Base-by-base conservation (phyloP, 1,140 invertebrate species). In the Drosophila dunni region DNA sequence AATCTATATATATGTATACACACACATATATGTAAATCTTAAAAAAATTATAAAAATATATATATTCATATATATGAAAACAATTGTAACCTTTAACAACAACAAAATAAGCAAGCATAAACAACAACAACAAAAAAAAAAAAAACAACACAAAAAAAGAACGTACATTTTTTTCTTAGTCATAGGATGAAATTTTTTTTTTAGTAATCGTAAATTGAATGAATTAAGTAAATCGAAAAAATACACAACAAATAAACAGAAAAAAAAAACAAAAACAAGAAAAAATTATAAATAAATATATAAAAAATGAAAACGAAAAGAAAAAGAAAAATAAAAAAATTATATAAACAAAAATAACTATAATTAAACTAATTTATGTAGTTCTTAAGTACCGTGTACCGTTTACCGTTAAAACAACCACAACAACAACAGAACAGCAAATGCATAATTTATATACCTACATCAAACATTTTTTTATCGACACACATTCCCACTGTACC, bases 301-400 rank as follows among this genome's bases (percentile, higher is more conserved):
- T 56, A 29, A 29, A 29, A 29, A 29, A 29, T 5, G 54, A 70
- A 56, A 69, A 13, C 15, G 42, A 65, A 36, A 50, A 60, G 48
- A 62, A 42, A 24, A 54, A 61, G 64, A n/a, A 38, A 46, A n/a
- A n/a, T n/a, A 66, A 65, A 51, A 61, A 57, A 40, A 50, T 57
- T 33, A 74, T 60, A 62, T 46, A 74, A 68, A 56, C n/a, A 42
- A 74, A 74, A 68, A 53, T 75, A 76, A 61, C 68, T 73, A 73
- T 73, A 76, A 66, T 76, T 76, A 61, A 79, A 79, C 42, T 88
- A 86, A 88, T 86, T 86, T 86, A 85, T 86, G 82, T 86, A 86
- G 82, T 58, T 69, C 38, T 73, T 86, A 86, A 86, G 82, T 78
- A 84, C 75, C 79, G 71, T 79, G 51, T 78, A 78, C 66, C 81